Percentiles rank a stretch among this genome's conserved stretches.
Conservation (phyloP, 2,113 vertebrate species). For the Sardina pilchardus region DNA sequence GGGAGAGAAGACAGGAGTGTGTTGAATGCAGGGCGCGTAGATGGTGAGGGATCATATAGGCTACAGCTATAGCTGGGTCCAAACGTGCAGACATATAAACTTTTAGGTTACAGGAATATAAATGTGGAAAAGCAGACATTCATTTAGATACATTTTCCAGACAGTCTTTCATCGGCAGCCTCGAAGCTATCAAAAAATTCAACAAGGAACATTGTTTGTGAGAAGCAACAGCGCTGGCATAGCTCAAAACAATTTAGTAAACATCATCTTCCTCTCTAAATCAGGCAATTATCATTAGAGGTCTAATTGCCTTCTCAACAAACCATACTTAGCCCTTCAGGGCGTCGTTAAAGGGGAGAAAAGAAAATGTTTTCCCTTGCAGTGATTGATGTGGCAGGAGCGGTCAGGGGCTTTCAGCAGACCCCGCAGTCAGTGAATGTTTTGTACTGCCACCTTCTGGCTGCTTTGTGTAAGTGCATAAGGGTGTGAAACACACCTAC, state of each 20-base stretch:
- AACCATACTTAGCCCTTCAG: background rate
- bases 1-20: slow-evolving; percentile 44
- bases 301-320: background rate
- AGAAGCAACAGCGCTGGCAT: background rate
- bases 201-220: background rate
- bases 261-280: background rate
- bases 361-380: background rate
- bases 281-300: background rate
- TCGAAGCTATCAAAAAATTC: background rate
- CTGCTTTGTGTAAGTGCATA: background rate
- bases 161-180: background rate
- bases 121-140: background rate
- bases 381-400: background rate
- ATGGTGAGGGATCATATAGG: background rate
- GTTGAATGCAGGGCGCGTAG: slow-evolving; percentile 27
- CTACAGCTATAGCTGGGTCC: background rate
- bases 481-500: background rate
- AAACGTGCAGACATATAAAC: background rate
- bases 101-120: background rate
- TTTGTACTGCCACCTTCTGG: slow-evolving; percentile 28
- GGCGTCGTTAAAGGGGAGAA: background rate
- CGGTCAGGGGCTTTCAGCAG: background rate
- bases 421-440: background rate
- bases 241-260: background rate
- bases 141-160: background rate